These are phyloP conservation scores for Cyclopterus lumpus DNA, from an alignment of 2,797 vertebrate species.

Conservation along the genomic window DNA sequence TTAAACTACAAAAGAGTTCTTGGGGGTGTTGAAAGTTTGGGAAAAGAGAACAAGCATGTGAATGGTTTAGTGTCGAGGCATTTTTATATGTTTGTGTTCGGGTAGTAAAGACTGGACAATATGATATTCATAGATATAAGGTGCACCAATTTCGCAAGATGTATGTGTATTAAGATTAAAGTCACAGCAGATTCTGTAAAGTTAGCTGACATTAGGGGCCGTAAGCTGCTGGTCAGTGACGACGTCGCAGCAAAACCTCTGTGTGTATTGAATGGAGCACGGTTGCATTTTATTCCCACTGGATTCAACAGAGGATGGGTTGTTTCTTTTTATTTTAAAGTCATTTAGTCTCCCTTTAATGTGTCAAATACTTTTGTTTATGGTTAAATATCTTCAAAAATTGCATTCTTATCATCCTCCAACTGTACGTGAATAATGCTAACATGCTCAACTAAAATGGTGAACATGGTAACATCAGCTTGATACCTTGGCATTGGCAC, in stretches of 20 bases:
- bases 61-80: constrained; percentile 18
- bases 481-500: not conserved
- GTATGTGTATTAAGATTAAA: not conserved
- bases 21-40: constrained; percentile 59
- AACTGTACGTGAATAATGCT: not conserved
- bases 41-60: constrained; percentile 46
- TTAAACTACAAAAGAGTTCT: constrained; percentile 51
- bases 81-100: constrained; percentile 19
- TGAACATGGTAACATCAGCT: no score
- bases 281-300: no score
- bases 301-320: no score
- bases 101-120: not conserved
- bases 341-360: no score
- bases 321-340: no score
- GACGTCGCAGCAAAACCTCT: no score
- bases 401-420: not conserved
- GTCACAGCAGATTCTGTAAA: not conserved
- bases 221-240: no score
- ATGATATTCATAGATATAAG: not conserved
- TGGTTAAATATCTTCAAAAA: not conserved
- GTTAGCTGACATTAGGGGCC: no score
- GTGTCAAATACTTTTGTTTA: not conserved
- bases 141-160: no score
- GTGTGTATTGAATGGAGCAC: no score
- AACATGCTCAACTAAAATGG: not conserved